Evolutionary conservation across 2,888 invertebrate genomes (phyloP), one percentile per base, ranked within the genome.

Genomic region (Ditylenchus weischeri): DNA sequence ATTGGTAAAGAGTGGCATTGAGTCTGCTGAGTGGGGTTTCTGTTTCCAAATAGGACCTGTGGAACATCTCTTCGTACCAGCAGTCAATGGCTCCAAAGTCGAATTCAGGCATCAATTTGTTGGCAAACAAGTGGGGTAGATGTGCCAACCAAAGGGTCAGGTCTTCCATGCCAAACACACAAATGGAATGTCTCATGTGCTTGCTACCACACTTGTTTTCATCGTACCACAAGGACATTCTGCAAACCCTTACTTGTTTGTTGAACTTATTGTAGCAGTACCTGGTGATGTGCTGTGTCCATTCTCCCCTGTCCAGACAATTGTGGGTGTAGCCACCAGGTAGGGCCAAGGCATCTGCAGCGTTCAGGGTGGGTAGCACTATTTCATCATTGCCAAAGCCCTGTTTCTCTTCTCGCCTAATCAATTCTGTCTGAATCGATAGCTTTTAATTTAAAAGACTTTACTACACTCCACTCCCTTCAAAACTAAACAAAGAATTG

Each of bases 281-380:
- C 61, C 61, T 61, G 6, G 38, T 51, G 0, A 13, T 11, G 29
- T 61, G 29, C 38, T 47, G 61, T n/a, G 18, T 7, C 18, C 29
- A n/a, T 21, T 21, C 18, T n/a, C 57, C 43, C 18, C 43, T 65
- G 0, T 65, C 65, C 13, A 66, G 6, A 19, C 66, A 66, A 47
- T 60, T 43, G 23, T 57, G 38, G 8, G 66, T 63, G 43, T 62
- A 66, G 18, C 62, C 48, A 29, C 64, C 64, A 11, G 66, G 66
- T 29, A 62, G 35, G 19, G 23, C 11, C 21, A 66, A 21, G 2
- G 61, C 48, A 49, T 66, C 62, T 18, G 65, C 35, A 7, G 66
- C 65, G 6, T 64, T 51, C 51, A 66, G 21, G 8, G 50, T 66
- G 15, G 51, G 66, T 29, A 66, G 21, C 50, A 29, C 29, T 29